Conservation (phyloP, 2,113 vertebrate species). For the Antigone vipio region DNA sequence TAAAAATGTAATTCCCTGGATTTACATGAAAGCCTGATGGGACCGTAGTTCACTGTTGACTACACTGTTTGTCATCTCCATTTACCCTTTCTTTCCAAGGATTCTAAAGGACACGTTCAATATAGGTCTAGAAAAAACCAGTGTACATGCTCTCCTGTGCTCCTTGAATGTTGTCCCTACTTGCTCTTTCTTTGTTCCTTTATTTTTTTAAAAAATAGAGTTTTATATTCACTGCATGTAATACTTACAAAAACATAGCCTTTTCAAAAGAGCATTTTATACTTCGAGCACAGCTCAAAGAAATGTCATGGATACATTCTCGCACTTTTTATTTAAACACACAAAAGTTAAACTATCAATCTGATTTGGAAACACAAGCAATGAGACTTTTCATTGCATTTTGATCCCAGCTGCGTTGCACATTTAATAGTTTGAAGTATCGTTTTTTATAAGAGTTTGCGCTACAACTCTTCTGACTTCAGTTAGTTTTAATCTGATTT, state of each 20-base stretch:
- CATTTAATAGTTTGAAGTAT: not conserved
- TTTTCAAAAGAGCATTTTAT: constrained; percentile 2
- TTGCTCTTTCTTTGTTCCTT: not conserved
- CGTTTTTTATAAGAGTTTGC: not conserved
- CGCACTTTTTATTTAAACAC: not conserved
- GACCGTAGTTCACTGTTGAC: not conserved
- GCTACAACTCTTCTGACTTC: not conserved
- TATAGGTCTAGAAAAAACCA: not conserved
- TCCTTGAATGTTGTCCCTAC: not conserved
- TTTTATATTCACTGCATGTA: not conserved
- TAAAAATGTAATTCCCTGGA: not conserved
- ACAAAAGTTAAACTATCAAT: not conserved
- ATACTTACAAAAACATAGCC: not conserved
- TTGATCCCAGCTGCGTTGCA: not conserved
- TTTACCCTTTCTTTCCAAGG: not conserved
- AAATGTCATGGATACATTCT: not conserved
- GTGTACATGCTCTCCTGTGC: rapidly evolving
- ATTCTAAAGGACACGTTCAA: not conserved
- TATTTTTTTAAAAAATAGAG: not conserved
- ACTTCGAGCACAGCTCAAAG: not conserved
- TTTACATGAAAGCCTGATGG: not conserved
- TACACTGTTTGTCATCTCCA: not conserved
- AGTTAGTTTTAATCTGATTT: not conserved
- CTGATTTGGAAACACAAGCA: not conserved
- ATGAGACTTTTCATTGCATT: not conserved